Conservation (phyloP, 2,797 vertebrate species). For the Iguana delicatissima region DNA sequence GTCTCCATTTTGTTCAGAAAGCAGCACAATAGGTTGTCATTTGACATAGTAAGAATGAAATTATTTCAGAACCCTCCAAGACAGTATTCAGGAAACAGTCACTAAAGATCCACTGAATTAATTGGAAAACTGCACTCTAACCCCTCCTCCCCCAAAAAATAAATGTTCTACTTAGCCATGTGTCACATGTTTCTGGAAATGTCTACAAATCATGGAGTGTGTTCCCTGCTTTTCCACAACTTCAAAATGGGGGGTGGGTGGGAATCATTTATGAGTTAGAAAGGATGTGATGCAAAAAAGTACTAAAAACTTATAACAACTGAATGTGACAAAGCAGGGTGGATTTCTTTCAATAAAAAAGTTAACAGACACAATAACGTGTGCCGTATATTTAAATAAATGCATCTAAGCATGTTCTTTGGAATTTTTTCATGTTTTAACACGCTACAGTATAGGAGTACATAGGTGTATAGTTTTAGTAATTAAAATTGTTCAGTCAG, state of each 20-base stretch:
- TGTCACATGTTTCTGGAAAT: constrained; percentile 52
- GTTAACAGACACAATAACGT: neutral
- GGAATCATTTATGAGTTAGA: neutral
- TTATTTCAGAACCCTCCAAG: neutral
- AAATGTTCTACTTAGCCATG: neutral
- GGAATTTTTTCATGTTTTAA: neutral
- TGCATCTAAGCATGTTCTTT: neutral
- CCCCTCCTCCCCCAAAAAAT: neutral
- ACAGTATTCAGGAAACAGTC: neutral
- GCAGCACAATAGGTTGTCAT: neutral
- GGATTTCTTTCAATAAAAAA: neutral
- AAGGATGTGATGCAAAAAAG: neutral
- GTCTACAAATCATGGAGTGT: neutral
- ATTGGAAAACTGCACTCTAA: neutral
- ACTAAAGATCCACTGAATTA: neutral
- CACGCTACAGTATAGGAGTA: neutral
- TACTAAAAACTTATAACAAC: accelerated
- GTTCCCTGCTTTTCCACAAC: accelerated
- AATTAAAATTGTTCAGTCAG: constrained; percentile 84
- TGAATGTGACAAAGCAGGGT: neutral
- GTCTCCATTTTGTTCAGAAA: neutral
- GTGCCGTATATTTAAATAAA: neutral
- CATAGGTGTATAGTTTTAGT: constrained; percentile 67
- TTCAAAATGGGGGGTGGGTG: neutral
- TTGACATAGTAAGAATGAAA: neutral